phyloP scores from a whole-genome alignment of 2,113 vertebrate genomes.

The Ursus arctos region DNA sequence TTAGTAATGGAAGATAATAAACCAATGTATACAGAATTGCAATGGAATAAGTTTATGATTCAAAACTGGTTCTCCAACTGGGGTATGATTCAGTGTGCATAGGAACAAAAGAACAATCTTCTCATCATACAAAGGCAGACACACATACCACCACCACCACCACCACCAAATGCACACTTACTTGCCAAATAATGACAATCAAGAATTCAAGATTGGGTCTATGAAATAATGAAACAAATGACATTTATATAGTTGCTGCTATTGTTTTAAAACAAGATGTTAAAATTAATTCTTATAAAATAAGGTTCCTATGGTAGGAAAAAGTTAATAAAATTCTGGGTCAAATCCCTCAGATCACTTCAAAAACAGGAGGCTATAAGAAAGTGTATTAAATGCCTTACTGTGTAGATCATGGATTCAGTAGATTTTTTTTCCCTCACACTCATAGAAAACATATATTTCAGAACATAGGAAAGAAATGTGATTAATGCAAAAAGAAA shows the following conservation, averaged over 20 bases:
- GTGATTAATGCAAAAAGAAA: not conserved
- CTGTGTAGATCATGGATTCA: not conserved
- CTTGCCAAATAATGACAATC: not conserved
- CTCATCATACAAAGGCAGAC: not conserved
- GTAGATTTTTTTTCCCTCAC: not conserved
- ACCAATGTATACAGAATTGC: not conserved
- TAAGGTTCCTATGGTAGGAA: not conserved
- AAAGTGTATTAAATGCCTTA: not conserved
- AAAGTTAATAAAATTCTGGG: not conserved
- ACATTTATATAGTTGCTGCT: not conserved
- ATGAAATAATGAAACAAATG: not conserved
- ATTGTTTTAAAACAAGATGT: not conserved
- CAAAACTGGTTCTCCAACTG: not conserved
- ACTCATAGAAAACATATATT: not conserved
- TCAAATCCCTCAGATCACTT: not conserved
- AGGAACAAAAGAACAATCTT: not conserved
- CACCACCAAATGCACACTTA: not conserved
- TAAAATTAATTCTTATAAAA: not conserved
- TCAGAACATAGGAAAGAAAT: constrained; percentile 16
- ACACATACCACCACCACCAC: not conserved
- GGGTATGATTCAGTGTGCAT: not conserved
- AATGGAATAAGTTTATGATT: not conserved
- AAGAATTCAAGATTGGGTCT: not conserved
- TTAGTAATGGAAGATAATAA: not conserved
- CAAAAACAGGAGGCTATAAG: not conserved